phyloP scores from a whole-genome alignment of 2,113 vertebrate genomes.

The Phoenicopterus ruber region DNA sequence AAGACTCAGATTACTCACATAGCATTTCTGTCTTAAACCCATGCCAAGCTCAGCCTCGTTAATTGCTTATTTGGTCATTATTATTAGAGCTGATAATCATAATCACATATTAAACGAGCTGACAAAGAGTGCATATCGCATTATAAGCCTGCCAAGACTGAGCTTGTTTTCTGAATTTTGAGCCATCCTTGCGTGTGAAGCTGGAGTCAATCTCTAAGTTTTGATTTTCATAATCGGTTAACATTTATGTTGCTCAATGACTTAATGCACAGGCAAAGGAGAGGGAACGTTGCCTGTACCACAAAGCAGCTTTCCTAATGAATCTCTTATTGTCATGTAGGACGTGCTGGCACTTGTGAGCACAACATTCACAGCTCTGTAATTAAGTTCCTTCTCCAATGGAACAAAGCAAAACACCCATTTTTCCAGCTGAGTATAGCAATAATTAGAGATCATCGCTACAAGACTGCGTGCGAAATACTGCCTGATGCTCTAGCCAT shows the following conservation, averaged over 20 bases:
- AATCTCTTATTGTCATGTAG: not conserved
- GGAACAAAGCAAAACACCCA: constrained; percentile 6
- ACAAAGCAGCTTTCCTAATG: not conserved
- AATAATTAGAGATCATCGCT: not conserved
- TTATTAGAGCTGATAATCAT: constrained; percentile 40
- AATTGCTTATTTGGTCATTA: constrained; percentile 52
- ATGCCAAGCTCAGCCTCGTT: constrained; percentile 21
- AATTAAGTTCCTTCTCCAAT: not conserved
- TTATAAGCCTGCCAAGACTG: constrained; percentile 30
- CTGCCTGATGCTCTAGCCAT: not conserved
- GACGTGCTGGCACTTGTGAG: not conserved
- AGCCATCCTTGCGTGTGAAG: constrained; percentile 16
- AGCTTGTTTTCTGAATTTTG: constrained; percentile 33
- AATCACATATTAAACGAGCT: constrained; percentile 43
- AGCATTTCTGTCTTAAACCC: not conserved
- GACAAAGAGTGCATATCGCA: not conserved
- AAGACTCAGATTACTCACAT: not conserved
- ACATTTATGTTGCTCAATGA: not conserved
- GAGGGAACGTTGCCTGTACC: not conserved
- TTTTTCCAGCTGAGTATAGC: not conserved
- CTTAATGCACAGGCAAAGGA: not conserved
- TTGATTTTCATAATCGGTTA: not conserved
- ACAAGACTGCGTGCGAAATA: not conserved
- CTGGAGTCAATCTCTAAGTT: not conserved
- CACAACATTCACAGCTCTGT: not conserved